Conservation (phyloP, 92 coral and sea anemone species). For the Zoanthus sociatus region DNA sequence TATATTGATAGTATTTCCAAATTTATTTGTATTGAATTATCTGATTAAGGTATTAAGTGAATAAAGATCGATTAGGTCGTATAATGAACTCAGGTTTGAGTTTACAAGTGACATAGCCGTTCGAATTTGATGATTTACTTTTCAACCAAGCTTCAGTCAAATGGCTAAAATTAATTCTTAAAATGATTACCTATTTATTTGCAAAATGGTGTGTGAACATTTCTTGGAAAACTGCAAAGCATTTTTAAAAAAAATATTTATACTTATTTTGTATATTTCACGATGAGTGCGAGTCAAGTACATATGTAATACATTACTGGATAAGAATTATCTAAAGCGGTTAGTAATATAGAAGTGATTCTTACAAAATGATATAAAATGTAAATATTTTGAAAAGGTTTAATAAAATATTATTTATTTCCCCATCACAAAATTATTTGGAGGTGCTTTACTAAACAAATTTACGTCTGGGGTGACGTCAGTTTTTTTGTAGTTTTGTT, state of each 20-base stretch:
- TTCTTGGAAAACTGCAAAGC: not conserved
- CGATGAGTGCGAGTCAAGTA: not conserved
- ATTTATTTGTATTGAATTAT: not conserved
- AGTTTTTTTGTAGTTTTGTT: too few species aligned
- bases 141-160: not conserved
- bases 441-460: too few species aligned
- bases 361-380: not conserved
- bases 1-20: not conserved
- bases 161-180: not conserved
- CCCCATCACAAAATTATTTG: too few species aligned
- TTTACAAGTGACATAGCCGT: not conserved
- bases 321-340: too few species aligned
- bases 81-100: not conserved
- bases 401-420: not conserved
- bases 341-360: not conserved
- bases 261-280: not conserved
- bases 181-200: not conserved
- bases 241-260: not conserved
- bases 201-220: not conserved
- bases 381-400: slow-evolving; percentile 10
- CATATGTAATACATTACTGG: not conserved
- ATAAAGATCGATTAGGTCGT: not conserved
- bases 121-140: not conserved
- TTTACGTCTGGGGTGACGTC: too few species aligned
- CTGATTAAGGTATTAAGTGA: not conserved